Conservation (phyloP, 2,888 invertebrate genomes). For the Chironomus tentans region DNA sequence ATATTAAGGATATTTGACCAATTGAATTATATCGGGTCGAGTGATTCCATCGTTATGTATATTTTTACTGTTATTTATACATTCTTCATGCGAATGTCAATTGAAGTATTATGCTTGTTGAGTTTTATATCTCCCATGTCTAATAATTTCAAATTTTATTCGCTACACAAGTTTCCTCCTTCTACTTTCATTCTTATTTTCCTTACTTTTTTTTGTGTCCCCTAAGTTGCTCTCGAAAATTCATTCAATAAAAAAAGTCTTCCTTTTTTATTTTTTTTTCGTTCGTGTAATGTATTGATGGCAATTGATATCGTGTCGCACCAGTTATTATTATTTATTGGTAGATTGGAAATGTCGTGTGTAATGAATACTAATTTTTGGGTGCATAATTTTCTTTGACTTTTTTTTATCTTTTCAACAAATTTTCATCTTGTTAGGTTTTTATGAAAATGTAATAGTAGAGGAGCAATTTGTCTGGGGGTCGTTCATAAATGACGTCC, state of each 20-base stretch:
- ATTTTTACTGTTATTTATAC: background rate
- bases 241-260: too few species aligned
- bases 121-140: slow-evolving; percentile 19
- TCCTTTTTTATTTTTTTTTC: too few species aligned
- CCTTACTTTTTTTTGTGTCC: background rate
- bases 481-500: too few species aligned
- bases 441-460: too few species aligned
- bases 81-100: slow-evolving; percentile 1
- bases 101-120: slow-evolving; percentile 18
- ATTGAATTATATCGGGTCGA: slow-evolving; percentile 27
- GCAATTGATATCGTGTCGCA: background rate
- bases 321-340: slow-evolving; percentile 25
- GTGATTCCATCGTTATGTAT: slow-evolving; percentile 20
- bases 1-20: slow-evolving; percentile 24
- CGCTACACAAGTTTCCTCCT: background rate
- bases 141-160: slow-evolving; percentile 10
- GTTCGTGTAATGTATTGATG: too few species aligned
- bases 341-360: slow-evolving; percentile 15
- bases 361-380: slow-evolving; percentile 24
- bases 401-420: background rate
- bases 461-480: too few species aligned
- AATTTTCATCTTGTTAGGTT: background rate
- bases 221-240: too few species aligned
- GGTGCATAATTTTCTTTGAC: background rate
- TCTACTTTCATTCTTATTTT: background rate